Conservation (phyloP, 2,113 vertebrate genomes). For the Aphyosemion australe region DNA sequence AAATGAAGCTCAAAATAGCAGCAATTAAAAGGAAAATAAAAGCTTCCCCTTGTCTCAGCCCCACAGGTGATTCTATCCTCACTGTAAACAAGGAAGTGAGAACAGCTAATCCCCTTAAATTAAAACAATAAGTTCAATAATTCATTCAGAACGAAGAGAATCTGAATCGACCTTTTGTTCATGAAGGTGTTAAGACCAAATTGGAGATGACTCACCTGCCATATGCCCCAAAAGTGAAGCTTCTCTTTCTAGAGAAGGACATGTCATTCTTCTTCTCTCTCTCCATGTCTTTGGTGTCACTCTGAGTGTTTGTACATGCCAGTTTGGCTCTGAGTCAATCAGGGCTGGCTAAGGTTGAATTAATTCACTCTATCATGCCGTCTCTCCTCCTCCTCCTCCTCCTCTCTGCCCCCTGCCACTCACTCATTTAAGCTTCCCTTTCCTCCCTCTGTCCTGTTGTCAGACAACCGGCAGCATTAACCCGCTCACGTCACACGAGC, state of each 20-base stretch:
- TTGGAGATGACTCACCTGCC: slow-evolving; percentile 78
- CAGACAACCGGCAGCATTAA: slow-evolving; percentile 72
- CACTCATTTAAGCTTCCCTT: slow-evolving; percentile 80
- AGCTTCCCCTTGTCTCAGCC: slow-evolving; percentile 65
- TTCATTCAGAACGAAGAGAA: slow-evolving; percentile 8
- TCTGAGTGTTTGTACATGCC: slow-evolving; percentile 52
- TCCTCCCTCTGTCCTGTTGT: slow-evolving; percentile 75
- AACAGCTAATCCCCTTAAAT: slow-evolving; percentile 20
- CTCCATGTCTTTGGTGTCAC: slow-evolving; percentile 62
- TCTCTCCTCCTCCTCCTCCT: slow-evolving; percentile 71
- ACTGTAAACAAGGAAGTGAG: slow-evolving; percentile 57
- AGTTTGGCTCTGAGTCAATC: slow-evolving; percentile 78
- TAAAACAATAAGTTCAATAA: background rate
- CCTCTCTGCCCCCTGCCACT: slow-evolving; percentile 75
- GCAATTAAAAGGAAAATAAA: slow-evolving; percentile 12
- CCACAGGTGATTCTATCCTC: slow-evolving; percentile 64
- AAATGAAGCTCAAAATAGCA: slow-evolving; percentile 9
- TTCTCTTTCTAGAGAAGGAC: slow-evolving; percentile 82
- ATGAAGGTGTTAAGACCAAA: background rate
- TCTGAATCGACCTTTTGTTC: background rate
- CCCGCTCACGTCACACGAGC: slow-evolving; percentile 62
- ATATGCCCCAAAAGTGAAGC: slow-evolving; percentile 81
- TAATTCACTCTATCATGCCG: slow-evolving; percentile 75
- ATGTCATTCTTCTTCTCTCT: slow-evolving; percentile 66
- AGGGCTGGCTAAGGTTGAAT: slow-evolving; percentile 74